A percentile compares a stretch with the other conserved stretches of the same genome.
phyloP scores from a whole-genome alignment of 2,113 vertebrate species.

The Lamprologus ornatipinnis region DNA sequence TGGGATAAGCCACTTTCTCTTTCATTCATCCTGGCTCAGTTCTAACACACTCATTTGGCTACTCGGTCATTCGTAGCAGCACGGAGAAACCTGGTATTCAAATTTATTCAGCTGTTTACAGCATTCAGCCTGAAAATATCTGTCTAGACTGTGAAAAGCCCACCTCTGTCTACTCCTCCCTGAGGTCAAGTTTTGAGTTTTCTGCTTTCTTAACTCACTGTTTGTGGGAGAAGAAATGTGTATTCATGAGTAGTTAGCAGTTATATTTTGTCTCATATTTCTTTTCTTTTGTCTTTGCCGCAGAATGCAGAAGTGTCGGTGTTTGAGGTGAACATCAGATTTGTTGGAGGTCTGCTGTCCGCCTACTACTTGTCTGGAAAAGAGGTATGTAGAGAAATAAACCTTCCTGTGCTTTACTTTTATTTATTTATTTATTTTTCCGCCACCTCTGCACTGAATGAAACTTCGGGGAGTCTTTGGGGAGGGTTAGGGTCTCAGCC shows the following conservation, averaged over 20 bases:
- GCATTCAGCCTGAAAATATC: neutral
- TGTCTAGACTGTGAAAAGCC: neutral
- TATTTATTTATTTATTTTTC: neutral
- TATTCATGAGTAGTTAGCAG: neutral
- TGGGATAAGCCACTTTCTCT: neutral
- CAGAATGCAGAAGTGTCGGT: conserved; percentile 96
- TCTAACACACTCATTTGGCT: neutral
- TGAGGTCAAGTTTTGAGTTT: neutral
- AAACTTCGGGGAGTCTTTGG: neutral
- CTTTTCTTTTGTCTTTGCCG: neutral
- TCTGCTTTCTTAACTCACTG: neutral
- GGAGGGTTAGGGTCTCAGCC: neutral
- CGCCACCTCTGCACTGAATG: neutral
- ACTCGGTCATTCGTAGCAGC: neutral
- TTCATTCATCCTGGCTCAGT: neutral
- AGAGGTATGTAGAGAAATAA: conserved; percentile 78
- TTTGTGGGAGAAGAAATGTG: neutral
- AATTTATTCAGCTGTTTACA: neutral
- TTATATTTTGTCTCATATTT: neutral
- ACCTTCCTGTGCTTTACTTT: neutral
- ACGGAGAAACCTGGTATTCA: neutral
- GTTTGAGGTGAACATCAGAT: conserved; percentile 98
- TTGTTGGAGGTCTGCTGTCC: conserved; percentile 93
- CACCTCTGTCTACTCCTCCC: neutral
- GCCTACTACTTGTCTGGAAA: conserved; percentile 97